Conservation (phyloP, 2,797 vertebrate genomes). For the Cryptoprocta ferox region DNA sequence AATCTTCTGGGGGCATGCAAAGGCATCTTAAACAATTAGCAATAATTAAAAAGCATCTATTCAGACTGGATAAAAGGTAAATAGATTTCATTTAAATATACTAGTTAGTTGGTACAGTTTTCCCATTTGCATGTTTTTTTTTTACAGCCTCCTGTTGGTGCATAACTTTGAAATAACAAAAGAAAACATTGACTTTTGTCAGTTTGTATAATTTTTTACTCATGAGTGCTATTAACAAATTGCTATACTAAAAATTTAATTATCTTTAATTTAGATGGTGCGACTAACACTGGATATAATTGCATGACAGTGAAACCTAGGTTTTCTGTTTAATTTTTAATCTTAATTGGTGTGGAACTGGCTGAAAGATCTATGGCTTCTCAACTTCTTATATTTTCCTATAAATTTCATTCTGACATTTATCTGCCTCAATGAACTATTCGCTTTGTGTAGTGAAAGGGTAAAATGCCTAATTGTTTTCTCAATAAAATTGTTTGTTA, state of each 20-base stretch:
- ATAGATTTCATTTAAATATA: slow-evolving; percentile 85
- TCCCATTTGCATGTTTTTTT: slow-evolving; percentile 68
- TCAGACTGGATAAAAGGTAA: slow-evolving; percentile 83
- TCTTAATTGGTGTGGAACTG: neutral
- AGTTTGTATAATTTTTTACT: slow-evolving; percentile 44
- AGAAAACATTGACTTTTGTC: slow-evolving; percentile 39
- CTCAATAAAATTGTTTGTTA: too few species aligned
- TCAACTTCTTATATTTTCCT: neutral
- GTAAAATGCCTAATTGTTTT: neutral
- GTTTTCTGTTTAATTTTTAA: neutral
- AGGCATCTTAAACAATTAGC: slow-evolving; percentile 86
- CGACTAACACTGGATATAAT: neutral
- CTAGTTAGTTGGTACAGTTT: slow-evolving; percentile 74
- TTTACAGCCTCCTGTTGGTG: neutral
- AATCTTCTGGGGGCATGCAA: slow-evolving; percentile 84
- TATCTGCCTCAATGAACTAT: neutral
- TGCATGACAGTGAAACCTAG: neutral
- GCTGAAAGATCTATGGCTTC: neutral
- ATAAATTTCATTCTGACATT: neutral
- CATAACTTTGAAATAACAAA: slow-evolving; percentile 65
- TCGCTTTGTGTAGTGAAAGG: neutral
- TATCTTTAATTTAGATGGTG: slow-evolving; percentile 48
- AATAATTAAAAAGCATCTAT: slow-evolving; percentile 88
- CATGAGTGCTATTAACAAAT: slow-evolving; percentile 43
- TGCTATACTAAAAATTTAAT: slow-evolving; percentile 55